Conservation (phyloP, 2,797 vertebrate genomes). For the Chaetophractus vellerosus region DNA sequence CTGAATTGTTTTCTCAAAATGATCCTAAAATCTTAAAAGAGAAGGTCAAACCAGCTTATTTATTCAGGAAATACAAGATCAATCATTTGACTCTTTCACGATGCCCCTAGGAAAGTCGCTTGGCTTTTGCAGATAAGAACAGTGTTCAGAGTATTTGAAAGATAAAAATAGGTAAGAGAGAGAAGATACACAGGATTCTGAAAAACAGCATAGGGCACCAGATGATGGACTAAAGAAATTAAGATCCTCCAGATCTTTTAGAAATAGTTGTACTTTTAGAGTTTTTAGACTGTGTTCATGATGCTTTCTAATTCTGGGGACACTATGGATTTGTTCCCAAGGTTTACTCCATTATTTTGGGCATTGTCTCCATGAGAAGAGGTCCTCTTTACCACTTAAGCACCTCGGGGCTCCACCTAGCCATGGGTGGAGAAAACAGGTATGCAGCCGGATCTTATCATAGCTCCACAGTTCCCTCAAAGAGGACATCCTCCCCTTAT, state of each 20-base stretch:
- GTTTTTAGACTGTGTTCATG: background rate
- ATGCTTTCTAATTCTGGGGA: background rate
- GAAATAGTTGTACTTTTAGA: background rate
- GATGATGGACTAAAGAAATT: background rate
- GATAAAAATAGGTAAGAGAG: background rate
- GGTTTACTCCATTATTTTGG: background rate
- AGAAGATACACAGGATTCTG: background rate
- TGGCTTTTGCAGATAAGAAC: conserved; percentile 1
- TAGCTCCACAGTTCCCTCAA: background rate
- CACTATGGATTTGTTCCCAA: background rate
- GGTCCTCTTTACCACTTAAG: background rate
- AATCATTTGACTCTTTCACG: background rate
- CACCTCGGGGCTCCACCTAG: background rate
- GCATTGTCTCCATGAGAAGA: background rate
- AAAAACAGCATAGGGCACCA: background rate
- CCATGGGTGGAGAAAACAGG: background rate
- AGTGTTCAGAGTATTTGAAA: background rate
- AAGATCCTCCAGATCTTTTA: background rate
- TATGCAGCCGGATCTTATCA: background rate
- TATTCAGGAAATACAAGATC: background rate
- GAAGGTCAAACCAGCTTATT: background rate
- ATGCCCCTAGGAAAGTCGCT: background rate
- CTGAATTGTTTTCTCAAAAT: background rate
- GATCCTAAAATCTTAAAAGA: background rate
- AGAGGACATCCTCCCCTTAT: background rate